Conservation (phyloP, 2,888 invertebrate species). For the Phengaris arion region DNA sequence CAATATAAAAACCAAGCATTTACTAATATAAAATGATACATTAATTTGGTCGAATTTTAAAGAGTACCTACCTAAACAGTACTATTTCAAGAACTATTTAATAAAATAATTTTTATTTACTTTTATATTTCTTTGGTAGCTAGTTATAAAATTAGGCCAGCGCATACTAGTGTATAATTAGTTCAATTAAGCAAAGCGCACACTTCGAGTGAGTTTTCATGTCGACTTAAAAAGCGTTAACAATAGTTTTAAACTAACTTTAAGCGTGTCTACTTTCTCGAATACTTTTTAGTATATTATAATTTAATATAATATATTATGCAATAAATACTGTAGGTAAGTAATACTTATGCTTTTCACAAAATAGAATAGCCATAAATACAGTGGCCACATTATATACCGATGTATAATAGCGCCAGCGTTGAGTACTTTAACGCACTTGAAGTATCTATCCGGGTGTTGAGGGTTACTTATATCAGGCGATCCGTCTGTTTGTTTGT, state of each 20-base stretch:
- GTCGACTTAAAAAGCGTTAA: constrained; percentile 11
- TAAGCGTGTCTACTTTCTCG: neutral
- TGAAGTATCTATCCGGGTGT: too few species aligned
- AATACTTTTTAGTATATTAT: neutral
- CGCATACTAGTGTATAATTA: neutral
- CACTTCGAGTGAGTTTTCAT: constrained; percentile 4
- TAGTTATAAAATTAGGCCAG: neutral
- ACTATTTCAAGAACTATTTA: too few species aligned
- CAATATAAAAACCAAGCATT: too few species aligned
- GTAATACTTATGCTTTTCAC: too few species aligned
- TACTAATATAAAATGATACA: too few species aligned
- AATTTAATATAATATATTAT: neutral
- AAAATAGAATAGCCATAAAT: too few species aligned
- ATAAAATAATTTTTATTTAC: neutral
- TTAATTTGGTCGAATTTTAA: too few species aligned
- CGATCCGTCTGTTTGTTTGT: too few species aligned
- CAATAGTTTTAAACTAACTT: neutral
- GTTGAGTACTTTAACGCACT: neutral
- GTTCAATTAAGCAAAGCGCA: constrained; percentile 9
- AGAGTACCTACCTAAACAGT: too few species aligned
- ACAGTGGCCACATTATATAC: too few species aligned
- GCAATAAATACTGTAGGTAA: too few species aligned
- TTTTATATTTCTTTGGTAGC: neutral
- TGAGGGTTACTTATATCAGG: too few species aligned
- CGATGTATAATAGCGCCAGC: neutral